phyloP scores from a whole-genome alignment of 92 coral and sea anemone genomes.

The Parazoanthus atlanticus region DNA sequence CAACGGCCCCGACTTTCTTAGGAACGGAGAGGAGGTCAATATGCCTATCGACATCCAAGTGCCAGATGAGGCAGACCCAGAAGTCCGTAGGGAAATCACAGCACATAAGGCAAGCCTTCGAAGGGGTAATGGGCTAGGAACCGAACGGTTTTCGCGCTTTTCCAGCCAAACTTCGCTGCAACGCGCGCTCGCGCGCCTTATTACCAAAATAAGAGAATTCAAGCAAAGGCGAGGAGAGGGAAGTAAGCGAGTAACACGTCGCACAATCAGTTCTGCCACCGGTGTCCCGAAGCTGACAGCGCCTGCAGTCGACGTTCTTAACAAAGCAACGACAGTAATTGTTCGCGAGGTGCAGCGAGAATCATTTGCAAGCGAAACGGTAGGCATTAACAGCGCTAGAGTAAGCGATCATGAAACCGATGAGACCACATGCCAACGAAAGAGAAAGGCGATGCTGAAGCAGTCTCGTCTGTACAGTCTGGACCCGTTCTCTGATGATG shows the following conservation, averaged over 20 bases:
- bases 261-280: slow-evolving; percentile 7
- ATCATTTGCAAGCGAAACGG: slow-evolving; percentile 11
- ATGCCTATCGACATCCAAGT: background rate
- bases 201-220: slow-evolving; percentile 11
- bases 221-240: slow-evolving; percentile 8
- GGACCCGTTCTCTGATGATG: slow-evolving; percentile 56
- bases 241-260: background rate
- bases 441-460: slow-evolving; percentile 25
- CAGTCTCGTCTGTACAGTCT: slow-evolving; percentile 46
- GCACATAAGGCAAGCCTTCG: slow-evolving; percentile 13
- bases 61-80: slow-evolving; percentile 53
- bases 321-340: background rate
- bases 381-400: background rate
- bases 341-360: slow-evolving; percentile 2
- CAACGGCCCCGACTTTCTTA: slow-evolving; percentile 50
- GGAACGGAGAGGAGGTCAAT: background rate
- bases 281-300: background rate
- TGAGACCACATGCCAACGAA: background rate
- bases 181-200: background rate
- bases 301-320: background rate
- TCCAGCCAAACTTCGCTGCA: background rate
- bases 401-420: background rate
- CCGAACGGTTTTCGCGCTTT: slow-evolving; percentile 2
- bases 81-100: slow-evolving; percentile 39
- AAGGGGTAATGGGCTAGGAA: slow-evolving; percentile 27